Conservation (phyloP, 2,797 vertebrate species). For the Takifugu rubripes region DNA sequence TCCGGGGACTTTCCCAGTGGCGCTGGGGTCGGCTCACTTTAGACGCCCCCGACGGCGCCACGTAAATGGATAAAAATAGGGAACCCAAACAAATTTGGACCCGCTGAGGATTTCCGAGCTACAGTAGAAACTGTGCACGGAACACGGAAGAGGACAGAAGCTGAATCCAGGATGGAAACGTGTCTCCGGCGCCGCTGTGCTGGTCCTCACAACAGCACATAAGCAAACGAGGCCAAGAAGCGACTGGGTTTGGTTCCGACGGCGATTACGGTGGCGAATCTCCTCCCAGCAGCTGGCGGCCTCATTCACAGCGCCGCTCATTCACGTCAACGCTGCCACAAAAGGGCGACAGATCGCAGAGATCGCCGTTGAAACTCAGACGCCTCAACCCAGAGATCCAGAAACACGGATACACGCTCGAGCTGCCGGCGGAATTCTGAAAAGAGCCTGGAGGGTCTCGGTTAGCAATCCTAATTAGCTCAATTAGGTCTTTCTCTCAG, state of each 20-base stretch:
- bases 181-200: slow-evolving; percentile 5
- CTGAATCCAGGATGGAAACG: not conserved
- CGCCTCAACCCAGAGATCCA: slow-evolving; percentile 53
- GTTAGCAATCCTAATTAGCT: slow-evolving; percentile 55
- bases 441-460: slow-evolving; percentile 40
- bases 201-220: slow-evolving; percentile 32
- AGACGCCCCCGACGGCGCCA: too few relatives aligned
- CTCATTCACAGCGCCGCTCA: slow-evolving; percentile 35
- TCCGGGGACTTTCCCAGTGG: too few relatives aligned
- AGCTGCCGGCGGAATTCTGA: slow-evolving; percentile 8
- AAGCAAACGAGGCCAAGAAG: slow-evolving; percentile 45
- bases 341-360: slow-evolving; percentile 40
- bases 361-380: slow-evolving; percentile 40
- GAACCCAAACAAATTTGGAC: too few relatives aligned
- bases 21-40: too few relatives aligned
- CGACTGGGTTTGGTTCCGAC: slow-evolving; percentile 52
- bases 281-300: slow-evolving; percentile 59
- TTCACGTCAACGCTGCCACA: slow-evolving; percentile 37
- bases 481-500: slow-evolving; percentile 42
- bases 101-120: too few relatives aligned
- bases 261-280: slow-evolving; percentile 40
- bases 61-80: not conserved
- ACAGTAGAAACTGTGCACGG: too few relatives aligned
- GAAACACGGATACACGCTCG: slow-evolving; percentile 34
- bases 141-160: too few relatives aligned